Base-by-base conservation (phyloP, 1,140 invertebrate genomes). In the Augochlora pura region DNA sequence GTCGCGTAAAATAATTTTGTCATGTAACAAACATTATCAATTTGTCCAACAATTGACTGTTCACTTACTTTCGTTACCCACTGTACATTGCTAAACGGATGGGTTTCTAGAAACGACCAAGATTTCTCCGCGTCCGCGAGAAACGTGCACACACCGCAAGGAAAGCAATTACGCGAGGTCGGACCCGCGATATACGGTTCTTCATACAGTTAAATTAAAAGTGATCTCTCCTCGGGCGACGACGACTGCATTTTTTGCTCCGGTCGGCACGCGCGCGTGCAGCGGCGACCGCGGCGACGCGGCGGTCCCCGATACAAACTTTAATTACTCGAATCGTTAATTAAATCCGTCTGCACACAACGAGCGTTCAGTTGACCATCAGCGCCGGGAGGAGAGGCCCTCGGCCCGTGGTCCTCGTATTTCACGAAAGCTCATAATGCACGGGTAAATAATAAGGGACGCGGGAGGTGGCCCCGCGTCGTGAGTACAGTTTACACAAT, bases 381-480 rank as follows among this genome's bases (percentile, higher is more conserved):
- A 25, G 52, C 10, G 42, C 38, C 7, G 5, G 38, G 16, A 10
- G 38, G 16, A 10, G 12, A 32, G 23, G 8, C 10, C 6, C n/a
- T 32, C 25, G 27, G 27, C 68, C 68, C 57, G 54, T 57, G n/a
- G 54, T 57, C 54, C 62, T 68, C 67, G 65, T 71, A 65, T 87
- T 85, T 76, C 69, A 80, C 81, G 39, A 79, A 78, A 87, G 83
- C 79, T 82, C 79, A 87, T 87, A 88, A 84, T 80, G 76, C 70
- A 42, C 57, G 67, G 77, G 76, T 77, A 88, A 88, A 88, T 86
- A 88, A 88, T 82, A 85, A 77, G 77, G 80, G 39, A 38, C 25
- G 46, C 9, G 42, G 42, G 42, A 12, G 42, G 39, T 2, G 10
- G 14, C 57, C 32, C 54, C 49, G 57, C 62, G 25, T 49, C 67